A percentile compares a stretch with the other conserved stretches of the same genome.
Conservation (phyloP, 1,140 invertebrate species). For the Microplitis demolitor region DNA sequence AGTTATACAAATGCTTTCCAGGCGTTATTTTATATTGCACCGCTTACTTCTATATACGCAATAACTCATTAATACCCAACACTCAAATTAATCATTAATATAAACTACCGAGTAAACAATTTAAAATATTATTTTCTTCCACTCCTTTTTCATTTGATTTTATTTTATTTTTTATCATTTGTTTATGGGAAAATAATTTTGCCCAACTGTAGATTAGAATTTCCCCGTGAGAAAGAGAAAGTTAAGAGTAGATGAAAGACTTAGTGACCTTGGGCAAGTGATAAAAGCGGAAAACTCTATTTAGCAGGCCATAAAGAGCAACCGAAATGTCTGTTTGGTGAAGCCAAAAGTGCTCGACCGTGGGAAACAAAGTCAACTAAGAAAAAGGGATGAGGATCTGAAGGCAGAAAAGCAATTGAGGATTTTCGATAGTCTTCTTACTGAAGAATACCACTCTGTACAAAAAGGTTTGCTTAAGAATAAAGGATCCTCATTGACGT, state of each 20-base stretch:
- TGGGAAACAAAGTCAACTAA: background rate
- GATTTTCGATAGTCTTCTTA: background rate
- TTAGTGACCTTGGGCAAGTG: slow-evolving; percentile 5
- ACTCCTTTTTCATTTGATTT: too few species aligned
- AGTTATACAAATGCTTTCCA: slow-evolving; percentile 16
- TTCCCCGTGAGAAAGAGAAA: slow-evolving; percentile 4
- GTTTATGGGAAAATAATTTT: background rate
- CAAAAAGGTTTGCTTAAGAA: background rate
- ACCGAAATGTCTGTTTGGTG: background rate
- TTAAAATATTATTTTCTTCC: too few species aligned
- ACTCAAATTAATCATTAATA: too few species aligned
- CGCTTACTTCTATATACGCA: background rate
- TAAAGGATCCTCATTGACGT: background rate
- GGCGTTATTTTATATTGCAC: background rate
- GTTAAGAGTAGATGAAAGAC: background rate
- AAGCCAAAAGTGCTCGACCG: background rate
- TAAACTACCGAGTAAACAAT: too few species aligned
- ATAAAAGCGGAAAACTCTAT: slow-evolving; percentile 14
- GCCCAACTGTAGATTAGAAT: background rate
- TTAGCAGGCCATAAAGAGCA: slow-evolving; percentile 13
- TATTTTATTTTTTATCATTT: too few species aligned
- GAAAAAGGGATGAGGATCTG: slow-evolving; percentile 7
- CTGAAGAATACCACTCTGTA: background rate
- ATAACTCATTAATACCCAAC: too few species aligned
- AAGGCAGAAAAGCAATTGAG: background rate